phyloP scores from a whole-genome alignment of 2,113 vertebrate species.

The Rhagologus leucostigma region DNA sequence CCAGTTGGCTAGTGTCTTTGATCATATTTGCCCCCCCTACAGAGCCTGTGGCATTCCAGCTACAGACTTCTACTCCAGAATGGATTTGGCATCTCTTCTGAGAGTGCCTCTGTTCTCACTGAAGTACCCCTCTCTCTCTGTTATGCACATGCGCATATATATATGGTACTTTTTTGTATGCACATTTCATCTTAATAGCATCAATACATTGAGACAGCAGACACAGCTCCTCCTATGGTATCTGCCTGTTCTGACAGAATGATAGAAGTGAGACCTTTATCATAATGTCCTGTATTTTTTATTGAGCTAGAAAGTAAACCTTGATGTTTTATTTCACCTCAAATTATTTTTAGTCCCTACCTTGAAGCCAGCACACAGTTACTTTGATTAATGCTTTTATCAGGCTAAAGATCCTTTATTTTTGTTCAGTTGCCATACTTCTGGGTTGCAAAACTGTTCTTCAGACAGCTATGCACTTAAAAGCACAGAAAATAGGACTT shows the following conservation, averaged over 20 bases:
- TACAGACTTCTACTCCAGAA: background rate
- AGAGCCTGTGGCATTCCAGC: background rate
- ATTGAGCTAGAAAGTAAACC: background rate
- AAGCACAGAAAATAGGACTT: background rate
- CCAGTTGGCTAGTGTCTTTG: background rate
- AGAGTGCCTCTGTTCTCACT: background rate
- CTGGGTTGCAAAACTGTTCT: background rate
- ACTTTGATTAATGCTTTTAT: background rate
- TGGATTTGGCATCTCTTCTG: background rate
- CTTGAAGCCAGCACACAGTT: background rate
- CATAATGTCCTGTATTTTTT: background rate
- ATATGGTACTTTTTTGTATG: background rate
- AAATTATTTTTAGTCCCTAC: background rate
- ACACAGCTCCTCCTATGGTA: background rate
- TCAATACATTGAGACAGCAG: background rate
- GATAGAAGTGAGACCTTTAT: background rate
- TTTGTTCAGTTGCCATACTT: background rate
- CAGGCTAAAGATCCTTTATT: background rate
- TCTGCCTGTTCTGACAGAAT: background rate
- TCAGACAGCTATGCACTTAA: background rate
- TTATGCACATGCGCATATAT: rapidly evolving
- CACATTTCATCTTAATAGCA: background rate
- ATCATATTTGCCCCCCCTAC: background rate
- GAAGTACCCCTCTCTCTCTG: background rate
- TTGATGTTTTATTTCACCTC: background rate